phyloP scores from a whole-genome alignment of 2,888 invertebrate species.

The Pollenia angustigena region DNA sequence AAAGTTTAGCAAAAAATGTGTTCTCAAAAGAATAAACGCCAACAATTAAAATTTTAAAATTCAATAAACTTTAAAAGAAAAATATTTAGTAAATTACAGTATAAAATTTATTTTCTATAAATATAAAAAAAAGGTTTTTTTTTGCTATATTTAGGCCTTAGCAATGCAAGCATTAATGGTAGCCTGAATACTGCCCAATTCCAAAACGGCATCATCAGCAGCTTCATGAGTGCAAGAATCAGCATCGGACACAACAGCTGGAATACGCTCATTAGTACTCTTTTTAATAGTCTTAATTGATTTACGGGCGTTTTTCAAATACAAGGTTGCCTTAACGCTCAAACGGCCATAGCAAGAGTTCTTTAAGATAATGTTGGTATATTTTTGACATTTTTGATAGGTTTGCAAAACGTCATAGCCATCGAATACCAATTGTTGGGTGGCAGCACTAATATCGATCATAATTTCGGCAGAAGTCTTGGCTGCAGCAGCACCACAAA shows the following conservation, averaged over 20 bases:
- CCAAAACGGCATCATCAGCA: slow-evolving; percentile 74
- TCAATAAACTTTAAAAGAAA: too few species aligned
- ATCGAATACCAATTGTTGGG: slow-evolving; percentile 77
- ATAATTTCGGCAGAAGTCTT: slow-evolving; percentile 77
- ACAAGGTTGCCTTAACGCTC: slow-evolving; percentile 75
- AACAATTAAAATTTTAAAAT: too few species aligned
- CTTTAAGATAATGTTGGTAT: slow-evolving; percentile 73
- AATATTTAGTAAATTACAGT: background rate
- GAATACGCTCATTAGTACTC: slow-evolving; percentile 76
- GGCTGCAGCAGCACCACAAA: slow-evolving; percentile 77
- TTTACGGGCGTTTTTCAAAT: slow-evolving; percentile 73
- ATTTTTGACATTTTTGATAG: slow-evolving; percentile 76
- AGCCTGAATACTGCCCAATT: slow-evolving; percentile 73
- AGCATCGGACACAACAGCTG: slow-evolving; percentile 76
- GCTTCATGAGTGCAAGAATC: slow-evolving; percentile 77
- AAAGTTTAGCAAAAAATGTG: too few species aligned
- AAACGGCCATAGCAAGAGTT: slow-evolving; percentile 76
- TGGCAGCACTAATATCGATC: slow-evolving; percentile 78
- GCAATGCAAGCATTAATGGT: slow-evolving; percentile 75
- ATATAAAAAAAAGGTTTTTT: background rate
- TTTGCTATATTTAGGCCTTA: background rate
- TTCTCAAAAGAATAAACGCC: too few species aligned
- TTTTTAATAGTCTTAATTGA: slow-evolving; percentile 77
- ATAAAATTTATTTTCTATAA: background rate
- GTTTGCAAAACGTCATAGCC: slow-evolving; percentile 74